A percentile compares a stretch with the other conserved stretches of the same genome.
phyloP scores from a whole-genome alignment of 2,797 vertebrate species.

The Eulemur coronatus region DNA sequence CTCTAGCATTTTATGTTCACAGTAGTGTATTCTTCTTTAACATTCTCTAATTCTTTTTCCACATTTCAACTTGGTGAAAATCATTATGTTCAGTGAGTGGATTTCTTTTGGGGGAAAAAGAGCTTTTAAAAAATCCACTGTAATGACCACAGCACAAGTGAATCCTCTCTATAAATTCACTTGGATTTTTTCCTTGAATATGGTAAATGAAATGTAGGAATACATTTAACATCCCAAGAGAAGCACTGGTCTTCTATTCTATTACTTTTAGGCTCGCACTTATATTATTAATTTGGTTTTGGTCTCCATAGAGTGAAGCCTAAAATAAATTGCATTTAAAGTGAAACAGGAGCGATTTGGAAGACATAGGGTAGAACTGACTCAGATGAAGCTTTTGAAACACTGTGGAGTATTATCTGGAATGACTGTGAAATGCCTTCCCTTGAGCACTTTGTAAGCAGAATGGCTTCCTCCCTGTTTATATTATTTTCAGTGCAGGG shows the following conservation, averaged over 20 bases:
- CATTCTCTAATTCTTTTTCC: background rate
- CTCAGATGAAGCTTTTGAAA: background rate
- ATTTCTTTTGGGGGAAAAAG: constrained; percentile 36
- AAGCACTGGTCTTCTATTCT: background rate
- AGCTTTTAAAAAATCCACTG: background rate
- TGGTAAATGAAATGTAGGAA: constrained; percentile 16
- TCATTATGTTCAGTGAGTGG: background rate
- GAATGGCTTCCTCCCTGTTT: background rate
- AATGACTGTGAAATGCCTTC: constrained; percentile 1
- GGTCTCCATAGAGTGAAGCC: background rate
- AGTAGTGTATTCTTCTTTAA: background rate
- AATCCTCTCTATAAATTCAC: constrained; percentile 24
- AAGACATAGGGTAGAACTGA: background rate
- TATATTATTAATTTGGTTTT: constrained; percentile 14
- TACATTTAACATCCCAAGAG: background rate
- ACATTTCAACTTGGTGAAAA: background rate
- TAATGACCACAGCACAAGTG: background rate
- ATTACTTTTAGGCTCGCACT: background rate
- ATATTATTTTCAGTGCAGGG: background rate
- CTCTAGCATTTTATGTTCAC: background rate
- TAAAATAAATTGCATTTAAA: background rate
- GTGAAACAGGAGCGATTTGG: background rate
- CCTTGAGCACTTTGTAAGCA: constrained; percentile 31
- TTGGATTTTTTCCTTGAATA: constrained; percentile 23
- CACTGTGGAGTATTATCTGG: background rate